Percentiles rank a stretch among this genome's conserved stretches.
These are phyloP conservation scores for Carapus acus DNA, from an alignment of 2,797 vertebrate genomes.

Conservation along the genomic window DNA sequence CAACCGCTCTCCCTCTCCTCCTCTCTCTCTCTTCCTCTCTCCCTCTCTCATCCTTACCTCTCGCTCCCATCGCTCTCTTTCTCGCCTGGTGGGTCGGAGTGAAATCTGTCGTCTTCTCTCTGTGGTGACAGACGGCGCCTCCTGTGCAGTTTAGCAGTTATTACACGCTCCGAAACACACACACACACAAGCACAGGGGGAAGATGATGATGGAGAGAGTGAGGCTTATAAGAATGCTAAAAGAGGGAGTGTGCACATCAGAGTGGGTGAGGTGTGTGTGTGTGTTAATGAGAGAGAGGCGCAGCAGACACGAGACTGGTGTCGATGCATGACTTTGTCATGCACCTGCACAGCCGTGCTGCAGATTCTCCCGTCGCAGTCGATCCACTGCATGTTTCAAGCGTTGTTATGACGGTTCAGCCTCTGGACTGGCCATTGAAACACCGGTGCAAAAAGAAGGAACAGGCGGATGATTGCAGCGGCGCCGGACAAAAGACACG, in stretches of 20 bases:
- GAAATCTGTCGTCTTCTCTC: constrained; percentile 20
- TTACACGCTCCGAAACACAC: constrained; percentile 60
- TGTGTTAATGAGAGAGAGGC: too few relatives aligned
- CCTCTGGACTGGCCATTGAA: too few relatives aligned
- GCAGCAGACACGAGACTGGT: too few relatives aligned
- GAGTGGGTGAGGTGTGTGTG: constrained; percentile 1
- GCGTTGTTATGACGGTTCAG: too few relatives aligned
- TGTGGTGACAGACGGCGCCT: constrained; percentile 56
- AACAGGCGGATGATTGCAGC: neutral
- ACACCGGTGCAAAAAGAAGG: neutral
- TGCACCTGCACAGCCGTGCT: too few relatives aligned
- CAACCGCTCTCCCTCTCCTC: constrained; percentile 13
- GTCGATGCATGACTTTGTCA: too few relatives aligned
- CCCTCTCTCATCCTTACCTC: constrained; percentile 3
- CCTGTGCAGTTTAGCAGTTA: constrained; percentile 61
- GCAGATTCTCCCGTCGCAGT: too few relatives aligned
- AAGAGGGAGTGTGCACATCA: constrained; percentile 15
- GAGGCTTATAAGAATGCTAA: constrained; percentile 33
- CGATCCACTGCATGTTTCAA: too few relatives aligned
- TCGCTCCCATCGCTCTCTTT: neutral
- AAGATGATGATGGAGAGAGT: constrained; percentile 11
- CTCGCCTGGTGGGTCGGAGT: neutral
- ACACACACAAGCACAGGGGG: constrained; percentile 16
- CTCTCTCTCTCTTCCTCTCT: constrained; percentile 22
- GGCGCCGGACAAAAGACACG: neutral